Percentiles rank a stretch among this genome's conserved stretches.
phyloP scores from a whole-genome alignment of 2,797 vertebrate species.

The Selene dorsalis region DNA sequence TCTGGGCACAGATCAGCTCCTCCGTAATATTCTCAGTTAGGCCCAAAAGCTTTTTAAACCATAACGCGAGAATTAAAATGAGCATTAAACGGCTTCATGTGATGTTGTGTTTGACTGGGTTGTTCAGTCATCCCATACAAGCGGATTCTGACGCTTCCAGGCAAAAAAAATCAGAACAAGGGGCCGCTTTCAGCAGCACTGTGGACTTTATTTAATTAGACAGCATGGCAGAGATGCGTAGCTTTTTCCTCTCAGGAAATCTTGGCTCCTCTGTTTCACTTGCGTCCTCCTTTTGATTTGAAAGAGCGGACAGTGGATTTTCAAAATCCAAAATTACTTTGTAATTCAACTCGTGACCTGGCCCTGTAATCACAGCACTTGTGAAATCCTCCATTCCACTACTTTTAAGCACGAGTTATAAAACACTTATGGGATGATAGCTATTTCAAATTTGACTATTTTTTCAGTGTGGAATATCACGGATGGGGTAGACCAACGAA shows the following conservation, averaged over 20 bases:
- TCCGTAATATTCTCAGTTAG: background rate
- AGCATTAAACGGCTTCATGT: slow-evolving; percentile 32
- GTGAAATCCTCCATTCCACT: background rate
- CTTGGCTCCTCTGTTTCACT: slow-evolving; percentile 17
- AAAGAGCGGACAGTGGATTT: background rate
- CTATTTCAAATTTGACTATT: slow-evolving; percentile 30
- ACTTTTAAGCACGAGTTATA: background rate
- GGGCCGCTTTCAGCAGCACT: slow-evolving; percentile 43
- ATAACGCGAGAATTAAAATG: slow-evolving; percentile 20
- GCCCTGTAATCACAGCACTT: background rate
- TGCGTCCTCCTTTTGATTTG: slow-evolving; percentile 4
- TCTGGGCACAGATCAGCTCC: background rate
- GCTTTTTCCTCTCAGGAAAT: slow-evolving; percentile 18
- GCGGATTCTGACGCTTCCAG: slow-evolving; percentile 23
- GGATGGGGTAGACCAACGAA: slow-evolving; percentile 34
- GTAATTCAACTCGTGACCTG: slow-evolving; percentile 3
- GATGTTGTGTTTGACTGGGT: slow-evolving; percentile 26
- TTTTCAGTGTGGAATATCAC: slow-evolving; percentile 38
- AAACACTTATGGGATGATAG: slow-evolving; percentile 17
- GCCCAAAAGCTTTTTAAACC: background rate
- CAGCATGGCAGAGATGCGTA: slow-evolving; percentile 25
- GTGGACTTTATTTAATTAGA: slow-evolving; percentile 48
- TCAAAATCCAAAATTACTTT: slow-evolving; percentile 3
- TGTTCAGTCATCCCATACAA: slow-evolving; percentile 27
- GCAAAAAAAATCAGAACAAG: slow-evolving; percentile 53